These are phyloP conservation scores for Macrophya alboannulata DNA, from an alignment of 2,888 invertebrate genomes.

Conservation along the genomic window DNA sequence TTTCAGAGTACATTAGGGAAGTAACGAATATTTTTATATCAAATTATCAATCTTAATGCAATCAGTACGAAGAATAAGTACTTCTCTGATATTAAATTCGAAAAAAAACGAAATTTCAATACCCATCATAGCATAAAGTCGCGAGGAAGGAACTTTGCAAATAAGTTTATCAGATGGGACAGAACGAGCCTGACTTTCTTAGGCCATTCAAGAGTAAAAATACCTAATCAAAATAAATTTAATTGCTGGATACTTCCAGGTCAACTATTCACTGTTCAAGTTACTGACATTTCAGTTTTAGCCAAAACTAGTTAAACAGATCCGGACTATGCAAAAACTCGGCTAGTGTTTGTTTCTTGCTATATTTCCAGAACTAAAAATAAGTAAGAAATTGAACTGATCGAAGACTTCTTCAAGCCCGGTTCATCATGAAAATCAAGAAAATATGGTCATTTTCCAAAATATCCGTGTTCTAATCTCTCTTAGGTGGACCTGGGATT, in stretches of 20 bases:
- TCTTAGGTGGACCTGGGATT: neutral
- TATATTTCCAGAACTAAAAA: neutral
- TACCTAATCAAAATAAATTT: neutral
- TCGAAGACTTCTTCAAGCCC: neutral
- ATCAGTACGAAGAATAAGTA: neutral
- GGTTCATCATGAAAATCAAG: neutral
- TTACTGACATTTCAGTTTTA: neutral
- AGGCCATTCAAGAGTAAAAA: neutral
- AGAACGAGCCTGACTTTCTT: neutral
- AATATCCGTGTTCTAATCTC: neutral
- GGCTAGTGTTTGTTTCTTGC: neutral
- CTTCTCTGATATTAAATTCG: neutral
- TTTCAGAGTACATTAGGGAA: neutral
- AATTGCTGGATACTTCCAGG: neutral
- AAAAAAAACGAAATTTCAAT: neutral
- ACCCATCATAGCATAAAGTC: neutral
- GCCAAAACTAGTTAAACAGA: neutral
- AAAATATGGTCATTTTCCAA: neutral
- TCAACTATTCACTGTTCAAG: neutral
- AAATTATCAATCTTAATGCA: neutral
- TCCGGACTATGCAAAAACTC: neutral
- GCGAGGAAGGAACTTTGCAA: neutral
- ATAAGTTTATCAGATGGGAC: neutral
- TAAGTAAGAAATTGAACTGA: neutral
- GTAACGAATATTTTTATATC: neutral